Conservation (phyloP, 2,797 vertebrate genomes). For the Champsocephalus esox region DNA sequence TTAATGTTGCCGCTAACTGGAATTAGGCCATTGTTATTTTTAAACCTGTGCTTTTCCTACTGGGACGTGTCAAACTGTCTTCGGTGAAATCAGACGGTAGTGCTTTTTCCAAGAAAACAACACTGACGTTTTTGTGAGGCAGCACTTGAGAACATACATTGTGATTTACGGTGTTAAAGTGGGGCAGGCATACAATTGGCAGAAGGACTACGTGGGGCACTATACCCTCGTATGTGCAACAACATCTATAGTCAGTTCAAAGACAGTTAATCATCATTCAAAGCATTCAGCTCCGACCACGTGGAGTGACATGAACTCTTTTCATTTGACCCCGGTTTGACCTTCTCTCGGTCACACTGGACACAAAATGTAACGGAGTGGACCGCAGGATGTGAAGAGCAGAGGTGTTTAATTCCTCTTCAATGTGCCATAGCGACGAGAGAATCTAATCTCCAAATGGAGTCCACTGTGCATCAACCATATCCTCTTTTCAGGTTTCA, state of each 20-base stretch:
- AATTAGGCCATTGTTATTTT: neutral
- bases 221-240: slow-evolving; percentile 1
- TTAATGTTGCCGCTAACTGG: neutral
- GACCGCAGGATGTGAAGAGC: slow-evolving; percentile 16
- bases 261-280: neutral
- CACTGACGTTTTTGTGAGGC: neutral
- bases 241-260: slow-evolving; percentile 9
- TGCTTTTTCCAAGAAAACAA: neutral
- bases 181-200: neutral
- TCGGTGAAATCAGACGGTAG: neutral
- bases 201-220: slow-evolving; percentile 5
- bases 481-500: neutral
- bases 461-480: neutral
- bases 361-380: slow-evolving; percentile 17
- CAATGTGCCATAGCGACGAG: neutral
- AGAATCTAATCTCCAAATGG: slow-evolving; percentile 1
- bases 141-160: neutral
- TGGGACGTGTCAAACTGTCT: neutral
- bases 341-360: neutral
- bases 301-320: neutral
- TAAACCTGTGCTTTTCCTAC: no score
- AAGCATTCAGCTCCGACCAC: neutral
- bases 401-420: neutral
- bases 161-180: slow-evolving; percentile 9
- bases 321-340: slow-evolving; percentile 3